These are phyloP conservation scores for Arvicola amphibius DNA, from an alignment of 2,797 vertebrate genomes.

Conservation along the genomic window DNA sequence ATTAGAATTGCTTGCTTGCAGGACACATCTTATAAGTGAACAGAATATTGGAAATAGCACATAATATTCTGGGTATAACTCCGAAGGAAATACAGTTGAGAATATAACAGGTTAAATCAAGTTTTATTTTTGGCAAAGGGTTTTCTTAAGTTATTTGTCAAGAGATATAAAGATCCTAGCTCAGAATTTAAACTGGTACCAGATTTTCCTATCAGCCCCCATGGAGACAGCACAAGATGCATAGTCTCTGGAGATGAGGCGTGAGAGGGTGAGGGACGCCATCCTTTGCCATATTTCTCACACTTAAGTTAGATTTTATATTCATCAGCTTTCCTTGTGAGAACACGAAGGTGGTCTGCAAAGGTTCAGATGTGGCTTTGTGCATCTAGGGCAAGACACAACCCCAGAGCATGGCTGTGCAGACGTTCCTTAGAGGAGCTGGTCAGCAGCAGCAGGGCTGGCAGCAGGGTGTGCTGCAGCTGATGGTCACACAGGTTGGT, in stretches of 20 bases:
- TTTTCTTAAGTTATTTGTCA: background rate
- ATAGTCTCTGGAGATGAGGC: background rate
- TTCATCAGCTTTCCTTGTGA: background rate
- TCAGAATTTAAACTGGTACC: background rate
- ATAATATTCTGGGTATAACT: background rate
- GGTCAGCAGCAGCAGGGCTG: background rate
- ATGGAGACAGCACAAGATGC: no score
- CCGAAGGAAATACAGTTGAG: background rate
- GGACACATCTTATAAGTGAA: background rate
- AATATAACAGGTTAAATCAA: background rate
- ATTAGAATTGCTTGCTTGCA: background rate
- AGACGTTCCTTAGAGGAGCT: background rate
- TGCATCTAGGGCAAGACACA: no score
- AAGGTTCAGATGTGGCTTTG: background rate
- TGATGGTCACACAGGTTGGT: background rate
- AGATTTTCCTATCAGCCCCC: no score
- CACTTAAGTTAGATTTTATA: background rate
- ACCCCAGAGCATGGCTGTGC: background rate
- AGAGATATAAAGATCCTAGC: background rate
- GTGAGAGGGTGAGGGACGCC: background rate
- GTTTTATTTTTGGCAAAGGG: background rate
- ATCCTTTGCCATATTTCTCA: background rate
- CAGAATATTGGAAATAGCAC: no score
- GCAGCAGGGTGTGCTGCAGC: background rate
- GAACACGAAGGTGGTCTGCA: background rate